These are phyloP conservation scores for Uropsilus gracilis DNA, from an alignment of 2,113 vertebrate genomes.

Conservation along the genomic window DNA sequence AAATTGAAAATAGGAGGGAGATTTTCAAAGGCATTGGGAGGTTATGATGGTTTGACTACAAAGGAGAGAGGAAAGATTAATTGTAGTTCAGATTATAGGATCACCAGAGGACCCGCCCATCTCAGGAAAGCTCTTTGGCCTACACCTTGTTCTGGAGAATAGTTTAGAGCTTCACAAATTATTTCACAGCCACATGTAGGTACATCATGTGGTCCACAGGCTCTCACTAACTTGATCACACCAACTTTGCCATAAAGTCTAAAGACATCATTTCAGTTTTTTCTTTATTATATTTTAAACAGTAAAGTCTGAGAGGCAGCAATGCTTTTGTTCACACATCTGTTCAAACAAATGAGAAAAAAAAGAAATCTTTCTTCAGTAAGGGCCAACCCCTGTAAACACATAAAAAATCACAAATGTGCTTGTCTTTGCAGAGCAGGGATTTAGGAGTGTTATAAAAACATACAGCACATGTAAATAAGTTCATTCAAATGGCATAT, in stretches of 20 bases:
- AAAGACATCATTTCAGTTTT: slow-evolving; percentile 52
- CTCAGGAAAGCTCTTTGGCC: neutral
- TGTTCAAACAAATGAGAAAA: slow-evolving; percentile 81
- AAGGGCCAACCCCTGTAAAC: slow-evolving; percentile 76
- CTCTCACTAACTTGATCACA: neutral
- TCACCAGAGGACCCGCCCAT: neutral
- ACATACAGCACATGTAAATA: slow-evolving; percentile 68
- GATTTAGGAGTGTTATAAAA: slow-evolving; percentile 65
- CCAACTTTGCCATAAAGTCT: slow-evolving; percentile 15
- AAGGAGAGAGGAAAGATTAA: neutral
- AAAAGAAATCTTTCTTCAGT: slow-evolving; percentile 71
- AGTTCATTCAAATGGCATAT: slow-evolving; percentile 67
- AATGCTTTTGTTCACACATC: slow-evolving; percentile 76
- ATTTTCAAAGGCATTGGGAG: neutral
- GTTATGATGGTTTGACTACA: neutral
- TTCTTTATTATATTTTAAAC: slow-evolving; percentile 65
- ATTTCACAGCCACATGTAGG: neutral
- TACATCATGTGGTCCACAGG: neutral
- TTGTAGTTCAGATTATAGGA: neutral
- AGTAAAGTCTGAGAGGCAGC: slow-evolving; percentile 56
- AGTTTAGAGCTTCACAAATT: neutral
- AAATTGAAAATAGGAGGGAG: neutral
- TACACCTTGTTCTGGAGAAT: neutral
- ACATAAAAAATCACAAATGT: slow-evolving; percentile 67
- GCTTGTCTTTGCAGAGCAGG: slow-evolving; percentile 75